Percentiles rank a stretch among this genome's conserved stretches.
These are phyloP conservation scores for Chionoecetes opilio DNA, from an alignment of 1,140 invertebrate species.

Conservation along the genomic window DNA sequence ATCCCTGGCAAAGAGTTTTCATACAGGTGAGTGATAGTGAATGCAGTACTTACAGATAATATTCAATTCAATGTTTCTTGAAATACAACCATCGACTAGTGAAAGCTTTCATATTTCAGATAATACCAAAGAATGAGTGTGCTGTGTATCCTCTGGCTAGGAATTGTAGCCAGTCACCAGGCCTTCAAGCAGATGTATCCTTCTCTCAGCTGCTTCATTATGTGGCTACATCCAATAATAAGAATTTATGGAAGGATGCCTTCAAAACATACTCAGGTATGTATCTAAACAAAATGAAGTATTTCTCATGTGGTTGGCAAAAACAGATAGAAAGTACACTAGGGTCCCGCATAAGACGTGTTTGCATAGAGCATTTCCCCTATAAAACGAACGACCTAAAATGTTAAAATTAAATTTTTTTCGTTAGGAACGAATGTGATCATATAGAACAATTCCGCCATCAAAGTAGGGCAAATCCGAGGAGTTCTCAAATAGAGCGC, in stretches of 20 bases:
- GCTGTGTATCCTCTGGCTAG: conserved; percentile 68
- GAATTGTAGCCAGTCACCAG: conserved; percentile 63
- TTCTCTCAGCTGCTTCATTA: conserved; percentile 72
- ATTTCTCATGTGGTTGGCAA: too few species aligned
- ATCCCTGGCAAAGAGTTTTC: conserved; percentile 67
- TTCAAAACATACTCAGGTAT: conserved; percentile 73
- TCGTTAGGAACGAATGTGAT: too few species aligned
- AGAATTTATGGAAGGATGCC: conserved; percentile 76
- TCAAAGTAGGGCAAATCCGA: too few species aligned
- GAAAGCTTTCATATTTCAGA: conserved; percentile 44
- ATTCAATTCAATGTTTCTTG: not conserved
- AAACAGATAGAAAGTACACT: too few species aligned
- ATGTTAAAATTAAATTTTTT: too few species aligned
- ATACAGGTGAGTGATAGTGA: conserved; percentile 57
- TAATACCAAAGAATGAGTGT: conserved; percentile 59
- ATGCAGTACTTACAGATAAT: not conserved
- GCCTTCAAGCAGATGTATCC: conserved; percentile 65
- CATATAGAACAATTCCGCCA: too few species aligned
- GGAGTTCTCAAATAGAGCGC: too few species aligned
- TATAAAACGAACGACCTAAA: too few species aligned
- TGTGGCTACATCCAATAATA: conserved; percentile 77
- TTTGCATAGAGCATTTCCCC: too few species aligned
- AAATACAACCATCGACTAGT: not conserved
- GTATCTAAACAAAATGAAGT: not conserved
- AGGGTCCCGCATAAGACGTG: too few species aligned